Conservation (phyloP, 2,797 vertebrate genomes). For the Enteromius fasciolatus region DNA sequence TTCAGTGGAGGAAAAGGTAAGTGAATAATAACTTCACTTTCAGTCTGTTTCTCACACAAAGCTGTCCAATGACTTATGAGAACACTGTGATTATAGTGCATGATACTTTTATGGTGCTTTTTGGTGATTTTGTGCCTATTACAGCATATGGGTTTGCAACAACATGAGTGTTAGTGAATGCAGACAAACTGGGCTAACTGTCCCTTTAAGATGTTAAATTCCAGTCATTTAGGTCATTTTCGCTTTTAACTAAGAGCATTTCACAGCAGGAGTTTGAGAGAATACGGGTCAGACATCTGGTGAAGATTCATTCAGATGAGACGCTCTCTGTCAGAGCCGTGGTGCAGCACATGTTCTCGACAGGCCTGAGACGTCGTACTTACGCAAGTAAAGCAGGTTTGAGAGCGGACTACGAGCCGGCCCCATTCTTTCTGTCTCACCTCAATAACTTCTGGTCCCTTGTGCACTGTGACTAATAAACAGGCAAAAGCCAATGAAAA, state of each 20-base stretch:
- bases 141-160: constrained; percentile 7
- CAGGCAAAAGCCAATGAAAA: neutral
- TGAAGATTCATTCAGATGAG: constrained; percentile 24
- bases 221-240: constrained; percentile 22
- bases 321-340: neutral
- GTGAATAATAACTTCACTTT: constrained; percentile 12
- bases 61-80: neutral
- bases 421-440: neutral
- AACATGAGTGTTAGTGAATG: neutral
- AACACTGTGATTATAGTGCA: neutral
- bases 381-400: neutral
- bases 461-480: constrained; percentile 8
- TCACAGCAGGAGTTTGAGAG: constrained; percentile 20
- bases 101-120: constrained; percentile 14
- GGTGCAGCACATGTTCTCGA: constrained; percentile 23
- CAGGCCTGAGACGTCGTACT: neutral
- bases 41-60: constrained; percentile 1
- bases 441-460: neutral
- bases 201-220: constrained; percentile 16
- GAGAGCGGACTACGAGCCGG: neutral
- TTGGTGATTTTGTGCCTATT: neutral
- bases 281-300: constrained; percentile 31
- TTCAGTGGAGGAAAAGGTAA: neutral
- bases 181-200: constrained; percentile 4
- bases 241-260: constrained; percentile 24